Conservation (phyloP, 2,113 vertebrate species). For the Caretta caretta region DNA sequence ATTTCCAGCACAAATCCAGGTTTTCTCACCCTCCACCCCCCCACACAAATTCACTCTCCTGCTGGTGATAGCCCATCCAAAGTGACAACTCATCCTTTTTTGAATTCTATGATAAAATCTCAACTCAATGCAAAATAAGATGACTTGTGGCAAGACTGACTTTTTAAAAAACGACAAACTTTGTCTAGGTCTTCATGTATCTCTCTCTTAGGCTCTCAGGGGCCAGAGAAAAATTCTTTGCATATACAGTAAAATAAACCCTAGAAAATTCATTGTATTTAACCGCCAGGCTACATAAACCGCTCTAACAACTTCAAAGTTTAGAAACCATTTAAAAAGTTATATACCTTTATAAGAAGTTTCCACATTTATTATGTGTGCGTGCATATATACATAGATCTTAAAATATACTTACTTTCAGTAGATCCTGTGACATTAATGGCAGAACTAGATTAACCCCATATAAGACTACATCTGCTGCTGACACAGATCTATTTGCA, state of each 20-base stretch:
- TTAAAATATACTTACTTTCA: slow-evolving; percentile 86
- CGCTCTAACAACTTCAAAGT: background rate
- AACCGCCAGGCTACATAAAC: background rate
- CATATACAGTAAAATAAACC: background rate
- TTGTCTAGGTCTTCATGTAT: background rate
- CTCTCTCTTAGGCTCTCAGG: background rate
- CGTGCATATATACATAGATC: fast-evolving
- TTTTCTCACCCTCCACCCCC: no score
- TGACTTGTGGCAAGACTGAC: background rate
- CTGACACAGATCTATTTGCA: slow-evolving; percentile 90
- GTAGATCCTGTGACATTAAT: slow-evolving; percentile 97
- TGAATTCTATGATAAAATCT: background rate
- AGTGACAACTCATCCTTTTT: background rate
- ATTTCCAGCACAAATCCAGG: no score
- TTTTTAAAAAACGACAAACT: background rate
- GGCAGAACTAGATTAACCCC: slow-evolving; percentile 97
- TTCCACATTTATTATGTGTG: background rate
- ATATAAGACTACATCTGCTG: slow-evolving; percentile 97
- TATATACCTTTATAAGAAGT: background rate
- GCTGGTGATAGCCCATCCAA: no score
- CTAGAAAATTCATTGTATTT: background rate
- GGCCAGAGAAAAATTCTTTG: background rate
- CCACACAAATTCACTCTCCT: no score
- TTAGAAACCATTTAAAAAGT: background rate
- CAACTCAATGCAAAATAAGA: background rate